Evolutionary conservation across 2,888 invertebrate genomes (phyloP).

Genomic region (Aphrophora alni): DNA sequence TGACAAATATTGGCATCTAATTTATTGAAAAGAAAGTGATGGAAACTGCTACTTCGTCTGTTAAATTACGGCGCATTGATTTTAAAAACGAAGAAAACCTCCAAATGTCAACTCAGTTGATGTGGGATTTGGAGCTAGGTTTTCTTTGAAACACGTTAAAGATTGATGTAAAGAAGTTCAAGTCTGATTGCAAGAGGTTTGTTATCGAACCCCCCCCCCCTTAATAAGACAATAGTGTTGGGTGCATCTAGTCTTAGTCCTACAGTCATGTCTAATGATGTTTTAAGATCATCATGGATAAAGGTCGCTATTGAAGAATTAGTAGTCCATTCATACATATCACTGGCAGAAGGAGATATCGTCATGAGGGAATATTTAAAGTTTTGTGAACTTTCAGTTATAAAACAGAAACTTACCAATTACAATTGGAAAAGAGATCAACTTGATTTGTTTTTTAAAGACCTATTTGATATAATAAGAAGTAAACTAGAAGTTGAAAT

Average conservation of each 20-base stretch:
- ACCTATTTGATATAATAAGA: no score
- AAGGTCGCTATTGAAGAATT: conserved; percentile 2
- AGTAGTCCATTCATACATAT: neutral
- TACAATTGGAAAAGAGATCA: no score
- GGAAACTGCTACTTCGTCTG: no score
- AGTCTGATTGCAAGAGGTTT: neutral
- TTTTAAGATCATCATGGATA: neutral
- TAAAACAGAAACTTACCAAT: no score
- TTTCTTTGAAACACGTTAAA: neutral
- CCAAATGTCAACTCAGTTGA: neutral
- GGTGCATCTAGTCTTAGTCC: neutral
- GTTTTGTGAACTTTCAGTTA: neutral
- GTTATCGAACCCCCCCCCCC: neutral
- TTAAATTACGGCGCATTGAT: no score
- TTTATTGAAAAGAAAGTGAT: no score
- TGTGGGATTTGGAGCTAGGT: neutral
- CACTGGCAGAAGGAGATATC: neutral
- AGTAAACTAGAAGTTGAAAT: neutral
- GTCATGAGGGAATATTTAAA: neutral
- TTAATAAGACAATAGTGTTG: neutral
- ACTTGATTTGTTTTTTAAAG: no score
- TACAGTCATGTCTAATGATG: neutral
- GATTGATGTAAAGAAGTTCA: neutral
- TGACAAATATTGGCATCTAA: no score
- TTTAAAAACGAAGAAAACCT: no score